Evolutionary conservation across 2,888 invertebrate species (phyloP), one percentile per base, ranked within the genome.

Genomic region (Odontomyia ornata): DNA sequence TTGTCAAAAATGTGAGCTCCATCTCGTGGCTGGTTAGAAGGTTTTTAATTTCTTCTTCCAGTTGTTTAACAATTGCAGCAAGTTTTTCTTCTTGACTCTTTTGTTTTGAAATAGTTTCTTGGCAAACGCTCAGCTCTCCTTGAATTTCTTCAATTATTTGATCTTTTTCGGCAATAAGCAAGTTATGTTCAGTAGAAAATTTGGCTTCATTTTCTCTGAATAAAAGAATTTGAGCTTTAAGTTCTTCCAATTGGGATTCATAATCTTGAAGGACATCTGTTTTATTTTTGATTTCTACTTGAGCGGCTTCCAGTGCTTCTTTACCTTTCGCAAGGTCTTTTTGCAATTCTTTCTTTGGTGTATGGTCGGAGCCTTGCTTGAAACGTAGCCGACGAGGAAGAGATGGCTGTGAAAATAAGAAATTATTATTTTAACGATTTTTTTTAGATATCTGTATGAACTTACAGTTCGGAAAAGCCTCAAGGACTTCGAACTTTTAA

Each of bases 241-340:
- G 83, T 71, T 88, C 88, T 79, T 89, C 89, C 56, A 89, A 83
- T 81, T 89, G 88, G 69, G 86, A 87, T 0, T 85, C 83, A 76
- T 89, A 85, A 77, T 88, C 89, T 79, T 86, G 86, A 64, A 89
- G 88, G 46, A 85, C 85, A 75, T 86, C 85, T 79, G 88, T 89
- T 84, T 89, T 89, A 79, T 88, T 88, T 79, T 88, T 87, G 78
- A 89, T 88, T 83, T 89, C 89, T 23, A 88, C 88, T 76, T 86
- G 83, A 9, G 80, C 79, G 7, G 80, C 78, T 27, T 79, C 77
- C 56, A 87, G 81, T 0, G 86, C 86, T 80, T 86, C 87, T 83
- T 89, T 89, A 77, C 89, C 73, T 36, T 73, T 89, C 80, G 88
- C 86, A n/a, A 89, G 80, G 75, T 89, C 89, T 75, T 86, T 85